Percentiles rank a stretch among this genome's conserved stretches.
phyloP scores from a whole-genome alignment of 1,140 invertebrate genomes.

The Glossosoma conforme region DNA sequence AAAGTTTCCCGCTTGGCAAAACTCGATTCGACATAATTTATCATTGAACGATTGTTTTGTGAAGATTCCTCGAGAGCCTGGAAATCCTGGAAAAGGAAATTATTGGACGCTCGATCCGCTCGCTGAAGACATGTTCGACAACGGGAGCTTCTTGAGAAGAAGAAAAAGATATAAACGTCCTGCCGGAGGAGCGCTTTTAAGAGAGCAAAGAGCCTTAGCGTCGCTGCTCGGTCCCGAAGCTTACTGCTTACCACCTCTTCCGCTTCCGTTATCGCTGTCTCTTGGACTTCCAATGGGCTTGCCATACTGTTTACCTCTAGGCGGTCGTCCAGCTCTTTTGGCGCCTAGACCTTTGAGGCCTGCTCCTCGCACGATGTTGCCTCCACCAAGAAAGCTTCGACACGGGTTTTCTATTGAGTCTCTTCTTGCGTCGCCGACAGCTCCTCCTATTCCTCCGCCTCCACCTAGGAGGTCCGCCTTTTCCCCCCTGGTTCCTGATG shows the following conservation, averaged over 20 bases:
- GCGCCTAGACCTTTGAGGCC: slow-evolving; percentile 43
- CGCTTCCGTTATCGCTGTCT: slow-evolving; percentile 41
- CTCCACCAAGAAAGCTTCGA: slow-evolving; percentile 34
- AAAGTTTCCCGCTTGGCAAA: slow-evolving; percentile 95
- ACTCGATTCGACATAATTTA: slow-evolving; percentile 95
- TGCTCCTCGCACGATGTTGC: slow-evolving; percentile 40
- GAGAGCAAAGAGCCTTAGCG: slow-evolving; percentile 44
- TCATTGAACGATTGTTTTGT: slow-evolving; percentile 99
- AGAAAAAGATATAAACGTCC: slow-evolving; percentile 93
- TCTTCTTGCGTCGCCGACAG: slow-evolving; percentile 40
- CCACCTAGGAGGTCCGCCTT: slow-evolving; percentile 45
- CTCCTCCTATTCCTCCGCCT: slow-evolving; percentile 28
- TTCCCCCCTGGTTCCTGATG: slow-evolving; percentile 46
- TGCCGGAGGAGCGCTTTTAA: slow-evolving; percentile 38
- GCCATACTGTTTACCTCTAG: slow-evolving; percentile 33
- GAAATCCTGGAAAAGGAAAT: slow-evolving; percentile 98
- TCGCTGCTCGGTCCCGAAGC: slow-evolving; percentile 44
- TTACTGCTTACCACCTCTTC: slow-evolving; percentile 43
- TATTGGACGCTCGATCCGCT: slow-evolving; percentile 98
- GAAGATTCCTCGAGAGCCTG: slow-evolving; percentile 95
- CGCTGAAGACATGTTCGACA: slow-evolving; percentile 99
- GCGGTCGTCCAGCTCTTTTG: slow-evolving; percentile 33
- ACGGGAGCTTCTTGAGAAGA: slow-evolving; percentile 92
- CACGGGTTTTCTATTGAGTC: slow-evolving; percentile 51
- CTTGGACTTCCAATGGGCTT: slow-evolving; percentile 39